These are phyloP conservation scores for Anhinga rufa DNA, from an alignment of 2,113 vertebrate species.

Conservation along the genomic window DNA sequence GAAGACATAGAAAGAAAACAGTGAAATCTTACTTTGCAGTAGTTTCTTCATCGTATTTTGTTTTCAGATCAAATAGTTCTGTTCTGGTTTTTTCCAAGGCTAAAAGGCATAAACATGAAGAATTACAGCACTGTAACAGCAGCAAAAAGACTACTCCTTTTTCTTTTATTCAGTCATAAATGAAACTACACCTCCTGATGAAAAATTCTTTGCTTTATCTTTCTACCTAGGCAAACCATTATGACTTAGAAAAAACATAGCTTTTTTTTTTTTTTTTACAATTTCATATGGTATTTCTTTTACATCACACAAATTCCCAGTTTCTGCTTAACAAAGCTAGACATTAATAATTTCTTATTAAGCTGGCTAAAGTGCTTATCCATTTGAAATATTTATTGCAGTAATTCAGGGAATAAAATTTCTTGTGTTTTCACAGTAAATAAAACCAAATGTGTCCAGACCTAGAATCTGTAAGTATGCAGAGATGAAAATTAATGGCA, in stretches of 20 bases:
- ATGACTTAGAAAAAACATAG: background rate
- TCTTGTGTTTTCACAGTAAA: background rate
- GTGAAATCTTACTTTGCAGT: constrained; percentile 91
- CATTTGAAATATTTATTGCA: background rate
- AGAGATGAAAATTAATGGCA: background rate
- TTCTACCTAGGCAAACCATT: constrained; percentile 2
- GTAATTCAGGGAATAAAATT: background rate
- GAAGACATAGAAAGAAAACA: constrained; percentile 1
- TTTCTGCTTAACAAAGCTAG: background rate
- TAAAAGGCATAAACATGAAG: constrained; percentile 71
- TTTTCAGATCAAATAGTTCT: constrained; percentile 98
- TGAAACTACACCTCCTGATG: background rate
- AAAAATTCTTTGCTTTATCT: background rate
- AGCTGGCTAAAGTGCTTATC: background rate
- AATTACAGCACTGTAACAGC: constrained; percentile 24
- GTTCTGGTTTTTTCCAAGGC: constrained; percentile 97
- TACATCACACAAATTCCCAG: background rate
- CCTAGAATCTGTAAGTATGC: background rate
- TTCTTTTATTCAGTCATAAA: constrained; percentile 13
- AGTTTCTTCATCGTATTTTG: constrained; percentile 97
- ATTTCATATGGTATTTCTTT: background rate
- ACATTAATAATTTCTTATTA: background rate
- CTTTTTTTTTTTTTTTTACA: background rate
- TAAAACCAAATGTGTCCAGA: background rate
- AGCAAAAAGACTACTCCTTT: background rate